Conservation (phyloP, 2,797 vertebrate species). For the Ctenochaetus hawaiiensis region DNA sequence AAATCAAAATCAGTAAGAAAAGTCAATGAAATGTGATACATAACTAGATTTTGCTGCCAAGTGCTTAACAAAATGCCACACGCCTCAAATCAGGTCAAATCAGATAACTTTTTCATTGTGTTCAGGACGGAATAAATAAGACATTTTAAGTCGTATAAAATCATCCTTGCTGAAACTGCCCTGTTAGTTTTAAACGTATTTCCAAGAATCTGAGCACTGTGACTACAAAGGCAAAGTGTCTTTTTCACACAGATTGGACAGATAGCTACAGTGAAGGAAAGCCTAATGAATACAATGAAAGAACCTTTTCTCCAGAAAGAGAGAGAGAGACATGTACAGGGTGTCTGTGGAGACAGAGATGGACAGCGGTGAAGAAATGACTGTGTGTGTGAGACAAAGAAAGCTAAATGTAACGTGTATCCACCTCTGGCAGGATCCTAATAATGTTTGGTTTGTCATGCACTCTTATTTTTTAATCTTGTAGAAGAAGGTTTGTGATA, state of each 20-base stretch:
- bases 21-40: too few species aligned
- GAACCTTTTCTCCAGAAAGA: too few species aligned
- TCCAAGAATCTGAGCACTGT: not conserved
- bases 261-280: not conserved
- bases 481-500: conserved; percentile 36
- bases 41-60: too few species aligned
- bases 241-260: not conserved
- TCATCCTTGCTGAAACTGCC: not conserved
- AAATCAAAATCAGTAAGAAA: too few species aligned
- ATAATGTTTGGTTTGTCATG: conserved; percentile 38
- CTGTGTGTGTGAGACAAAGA: not conserved
- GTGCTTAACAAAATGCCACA: too few species aligned
- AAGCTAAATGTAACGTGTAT: conserved; percentile 23
- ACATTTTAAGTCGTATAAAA: not conserved
- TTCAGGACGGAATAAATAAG: not conserved
- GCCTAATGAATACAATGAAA: not conserved
- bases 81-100: not conserved
- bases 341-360: not conserved
- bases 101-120: not conserved
- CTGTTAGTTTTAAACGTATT: not conserved
- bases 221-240: not conserved
- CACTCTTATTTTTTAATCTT: conserved; percentile 47
- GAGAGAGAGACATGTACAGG: too few species aligned
- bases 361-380: conserved; percentile 40
- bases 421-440: conserved; percentile 38